Conservation (phyloP, 2,113 vertebrate species). For the Boleophthalmus pectinirostris region DNA sequence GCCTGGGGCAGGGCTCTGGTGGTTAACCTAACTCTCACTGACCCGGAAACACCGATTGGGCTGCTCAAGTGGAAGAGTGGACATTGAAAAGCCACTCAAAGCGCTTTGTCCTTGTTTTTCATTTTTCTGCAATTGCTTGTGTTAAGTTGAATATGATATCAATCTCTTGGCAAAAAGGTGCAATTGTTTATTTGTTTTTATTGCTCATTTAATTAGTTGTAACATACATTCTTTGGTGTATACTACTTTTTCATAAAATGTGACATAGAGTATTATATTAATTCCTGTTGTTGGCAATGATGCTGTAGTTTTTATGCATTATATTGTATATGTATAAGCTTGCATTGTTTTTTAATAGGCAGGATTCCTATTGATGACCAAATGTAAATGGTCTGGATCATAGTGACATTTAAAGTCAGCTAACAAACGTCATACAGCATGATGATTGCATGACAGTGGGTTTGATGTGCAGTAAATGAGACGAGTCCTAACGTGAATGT, state of each 20-base stretch:
- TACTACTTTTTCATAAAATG: background rate
- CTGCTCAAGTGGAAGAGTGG: slow-evolving; percentile 36
- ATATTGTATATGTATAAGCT: no score
- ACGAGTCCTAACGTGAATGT: slow-evolving; percentile 25
- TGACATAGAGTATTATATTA: no score
- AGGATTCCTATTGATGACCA: background rate
- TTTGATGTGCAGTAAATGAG: slow-evolving; percentile 37
- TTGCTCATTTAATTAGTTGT: background rate
- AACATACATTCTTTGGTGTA: background rate
- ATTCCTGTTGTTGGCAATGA: no score
- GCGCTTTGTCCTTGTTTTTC: background rate
- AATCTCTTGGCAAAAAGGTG: no score
- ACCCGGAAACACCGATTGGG: slow-evolving; percentile 49
- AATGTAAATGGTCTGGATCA: background rate
- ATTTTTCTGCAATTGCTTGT: background rate
- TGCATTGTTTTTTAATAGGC: background rate
- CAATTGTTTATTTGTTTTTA: no score
- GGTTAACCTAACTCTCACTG: slow-evolving; percentile 45
- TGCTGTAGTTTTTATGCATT: no score
- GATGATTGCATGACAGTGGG: slow-evolving; percentile 16
- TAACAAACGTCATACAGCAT: slow-evolving; percentile 3
- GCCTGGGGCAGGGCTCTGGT: slow-evolving; percentile 31
- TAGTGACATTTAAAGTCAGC: background rate
- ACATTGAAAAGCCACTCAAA: slow-evolving; percentile 14
- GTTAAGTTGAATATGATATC: background rate